phyloP scores from a whole-genome alignment of 2,113 vertebrate genomes.

The Sterrhoptilus dennistouni region DNA sequence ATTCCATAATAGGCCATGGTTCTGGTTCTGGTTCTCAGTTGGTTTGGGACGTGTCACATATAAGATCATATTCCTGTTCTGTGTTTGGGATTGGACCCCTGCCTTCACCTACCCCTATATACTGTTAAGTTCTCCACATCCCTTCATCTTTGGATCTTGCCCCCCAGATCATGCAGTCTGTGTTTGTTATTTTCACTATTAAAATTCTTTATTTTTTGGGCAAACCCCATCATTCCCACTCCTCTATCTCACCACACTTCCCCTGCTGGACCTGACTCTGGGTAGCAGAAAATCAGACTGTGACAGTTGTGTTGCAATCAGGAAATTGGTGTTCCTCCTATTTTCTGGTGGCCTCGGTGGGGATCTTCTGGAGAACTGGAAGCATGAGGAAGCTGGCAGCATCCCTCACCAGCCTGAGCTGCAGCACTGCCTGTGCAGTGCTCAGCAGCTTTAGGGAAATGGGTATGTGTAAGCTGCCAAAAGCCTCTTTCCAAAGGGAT shows the following conservation, averaged over 20 bases:
- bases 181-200: neutral
- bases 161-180: neutral
- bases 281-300: neutral
- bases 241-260: neutral
- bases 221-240: neutral
- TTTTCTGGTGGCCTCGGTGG: neutral
- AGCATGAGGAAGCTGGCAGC: neutral
- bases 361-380: neutral
- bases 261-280: fast-evolving
- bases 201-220: neutral
- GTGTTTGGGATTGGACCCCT: neutral
- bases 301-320: neutral
- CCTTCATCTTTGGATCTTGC: neutral
- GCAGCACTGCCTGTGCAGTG: neutral
- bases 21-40: neutral
- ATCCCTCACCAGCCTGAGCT: neutral
- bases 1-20: neutral
- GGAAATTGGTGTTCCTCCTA: neutral
- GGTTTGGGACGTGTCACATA: neutral
- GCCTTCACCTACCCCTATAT: neutral
- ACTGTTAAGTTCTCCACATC: neutral
- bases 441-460: neutral
- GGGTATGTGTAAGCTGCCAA: neutral
- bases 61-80: neutral
- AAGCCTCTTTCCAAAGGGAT: neutral